Conservation (phyloP, 1,140 invertebrate species). For the Drosophila gunungcola region DNA sequence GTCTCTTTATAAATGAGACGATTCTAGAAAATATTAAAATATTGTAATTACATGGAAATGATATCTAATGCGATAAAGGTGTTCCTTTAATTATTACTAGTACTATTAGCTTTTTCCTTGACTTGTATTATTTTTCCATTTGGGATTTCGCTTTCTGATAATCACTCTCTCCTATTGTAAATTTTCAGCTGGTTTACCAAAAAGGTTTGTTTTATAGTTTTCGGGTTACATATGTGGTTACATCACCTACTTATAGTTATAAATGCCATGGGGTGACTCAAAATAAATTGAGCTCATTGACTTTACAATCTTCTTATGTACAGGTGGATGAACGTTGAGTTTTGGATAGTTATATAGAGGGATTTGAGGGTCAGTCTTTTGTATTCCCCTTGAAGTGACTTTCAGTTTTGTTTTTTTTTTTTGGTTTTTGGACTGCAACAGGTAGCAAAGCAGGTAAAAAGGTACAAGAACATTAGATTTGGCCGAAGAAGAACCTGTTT, state of each 20-base stretch:
- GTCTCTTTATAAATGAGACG: background rate
- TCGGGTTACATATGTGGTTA: slow-evolving; percentile 10
- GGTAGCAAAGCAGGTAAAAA: slow-evolving; percentile 44
- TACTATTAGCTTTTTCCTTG: background rate
- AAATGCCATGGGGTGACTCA: slow-evolving; percentile 22
- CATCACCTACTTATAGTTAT: slow-evolving; percentile 15
- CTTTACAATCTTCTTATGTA: slow-evolving; percentile 69
- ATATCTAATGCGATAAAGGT: too few species aligned
- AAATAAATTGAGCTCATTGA: slow-evolving; percentile 59
- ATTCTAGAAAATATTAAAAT: background rate
- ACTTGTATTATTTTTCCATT: background rate
- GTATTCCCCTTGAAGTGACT: slow-evolving; percentile 62
- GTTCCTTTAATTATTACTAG: too few species aligned
- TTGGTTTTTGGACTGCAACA: slow-evolving; percentile 38
- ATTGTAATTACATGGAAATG: too few species aligned
- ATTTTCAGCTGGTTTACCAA: background rate
- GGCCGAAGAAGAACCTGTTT: slow-evolving; percentile 31
- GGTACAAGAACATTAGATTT: slow-evolving; percentile 7
- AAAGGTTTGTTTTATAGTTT: slow-evolving; percentile 4
- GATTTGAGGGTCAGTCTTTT: slow-evolving; percentile 34
- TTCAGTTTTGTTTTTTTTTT: slow-evolving; percentile 69
- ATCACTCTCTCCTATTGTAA: background rate
- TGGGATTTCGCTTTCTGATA: background rate
- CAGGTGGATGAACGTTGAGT: slow-evolving; percentile 17
- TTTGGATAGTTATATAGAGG: slow-evolving; percentile 12